These are phyloP conservation scores for Litoditis marina DNA, from an alignment of 2,888 invertebrate genomes.

Conservation along the genomic window DNA sequence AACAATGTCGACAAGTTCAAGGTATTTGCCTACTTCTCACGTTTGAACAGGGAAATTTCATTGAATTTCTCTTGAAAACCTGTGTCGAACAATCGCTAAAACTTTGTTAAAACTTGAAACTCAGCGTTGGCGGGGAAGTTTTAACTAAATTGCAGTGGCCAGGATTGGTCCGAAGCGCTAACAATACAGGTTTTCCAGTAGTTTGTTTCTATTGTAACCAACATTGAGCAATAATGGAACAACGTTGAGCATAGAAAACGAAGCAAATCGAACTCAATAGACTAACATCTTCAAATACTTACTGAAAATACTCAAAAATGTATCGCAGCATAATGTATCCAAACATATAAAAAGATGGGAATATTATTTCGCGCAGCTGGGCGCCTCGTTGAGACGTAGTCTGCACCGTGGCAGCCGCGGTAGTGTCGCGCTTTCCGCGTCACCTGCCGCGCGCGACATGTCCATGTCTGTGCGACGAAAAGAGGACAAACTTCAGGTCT, in stretches of 20 bases:
- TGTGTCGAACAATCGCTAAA: too few species aligned
- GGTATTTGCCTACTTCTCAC: slow-evolving; percentile 15
- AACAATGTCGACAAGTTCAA: slow-evolving; percentile 38
- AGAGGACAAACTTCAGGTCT: neutral
- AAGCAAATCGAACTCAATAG: too few species aligned
- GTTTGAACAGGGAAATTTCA: neutral
- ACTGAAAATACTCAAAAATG: neutral
- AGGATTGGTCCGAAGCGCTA: too few species aligned
- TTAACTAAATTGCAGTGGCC: too few species aligned
- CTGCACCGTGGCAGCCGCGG: neutral
- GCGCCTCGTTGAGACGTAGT: neutral
- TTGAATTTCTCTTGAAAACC: neutral
- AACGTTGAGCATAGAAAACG: too few species aligned
- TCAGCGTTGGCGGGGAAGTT: too few species aligned
- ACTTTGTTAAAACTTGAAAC: too few species aligned
- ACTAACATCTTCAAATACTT: too few species aligned
- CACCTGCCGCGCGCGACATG: slow-evolving; percentile 3
- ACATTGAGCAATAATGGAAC: too few species aligned
- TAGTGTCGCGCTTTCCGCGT: slow-evolving; percentile 7
- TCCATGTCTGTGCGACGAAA: neutral
- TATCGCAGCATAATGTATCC: neutral
- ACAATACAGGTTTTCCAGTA: too few species aligned
- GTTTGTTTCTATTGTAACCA: too few species aligned
- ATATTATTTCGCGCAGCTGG: neutral
- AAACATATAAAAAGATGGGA: neutral